These are phyloP conservation scores for Sebastes kiyomatsui DNA, from an alignment of 2,797 vertebrate genomes.

Conservation along the genomic window DNA sequence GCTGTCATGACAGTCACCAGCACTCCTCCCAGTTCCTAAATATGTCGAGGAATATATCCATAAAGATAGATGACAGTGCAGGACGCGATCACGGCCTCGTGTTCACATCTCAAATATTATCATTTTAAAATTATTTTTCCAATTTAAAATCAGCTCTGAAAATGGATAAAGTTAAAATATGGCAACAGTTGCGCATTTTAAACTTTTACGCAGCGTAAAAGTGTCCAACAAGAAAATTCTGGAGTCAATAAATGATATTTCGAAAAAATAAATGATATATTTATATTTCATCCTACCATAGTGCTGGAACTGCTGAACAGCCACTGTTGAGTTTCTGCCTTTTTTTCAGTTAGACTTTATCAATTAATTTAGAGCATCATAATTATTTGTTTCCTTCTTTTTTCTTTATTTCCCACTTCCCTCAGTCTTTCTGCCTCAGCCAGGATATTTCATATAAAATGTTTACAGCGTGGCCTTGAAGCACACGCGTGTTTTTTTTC, in stretches of 20 bases:
- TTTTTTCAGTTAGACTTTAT: constrained; percentile 4
- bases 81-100: background rate
- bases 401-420: background rate
- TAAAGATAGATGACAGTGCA: constrained; percentile 28
- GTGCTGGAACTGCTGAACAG: background rate
- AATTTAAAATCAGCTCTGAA: background rate
- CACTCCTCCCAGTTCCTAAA: constrained; percentile 79
- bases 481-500: constrained; percentile 28
- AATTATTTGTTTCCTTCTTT: background rate
- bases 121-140: background rate
- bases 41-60: constrained; percentile 52
- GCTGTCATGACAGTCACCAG: constrained; percentile 83
- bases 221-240: background rate
- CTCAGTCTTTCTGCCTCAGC: background rate
- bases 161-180: background rate
- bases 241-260: background rate
- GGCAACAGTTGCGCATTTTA: background rate
- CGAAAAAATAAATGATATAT: background rate
- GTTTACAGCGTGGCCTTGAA: constrained; percentile 54
- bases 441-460: constrained; percentile 18
- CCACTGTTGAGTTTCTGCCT: background rate
- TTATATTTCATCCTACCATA: constrained; percentile 32
- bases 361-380: constrained; percentile 14
- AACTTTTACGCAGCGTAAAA: background rate
- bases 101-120: background rate